Evolutionary conservation across 2,888 invertebrate genomes (phyloP), one percentile per base, ranked within the genome.

Genomic region (Cremastinae sp.): DNA sequence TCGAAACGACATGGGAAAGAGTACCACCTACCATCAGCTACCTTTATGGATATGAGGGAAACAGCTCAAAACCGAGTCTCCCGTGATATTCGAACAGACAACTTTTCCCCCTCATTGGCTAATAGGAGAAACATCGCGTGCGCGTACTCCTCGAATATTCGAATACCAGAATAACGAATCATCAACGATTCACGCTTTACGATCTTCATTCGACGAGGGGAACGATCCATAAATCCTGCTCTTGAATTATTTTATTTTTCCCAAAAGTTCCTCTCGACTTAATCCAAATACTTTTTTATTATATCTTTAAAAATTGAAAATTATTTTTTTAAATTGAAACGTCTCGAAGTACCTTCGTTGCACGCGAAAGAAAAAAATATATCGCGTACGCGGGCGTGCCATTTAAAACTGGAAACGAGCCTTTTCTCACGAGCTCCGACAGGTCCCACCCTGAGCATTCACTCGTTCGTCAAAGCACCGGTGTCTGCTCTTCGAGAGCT

Each of bases 381-480:
- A 43, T 45, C 35, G 37, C 22, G n/a, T 55, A n/a, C 18, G 22
- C 61, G 56, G 75, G 75, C 66, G 71, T 49, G 75, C 55, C 75
- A 62, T 16, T 75, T 51, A 58, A 49, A 49, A 68, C 61, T 58
- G 35, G 59, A 35, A 39, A 16, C 62, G 35, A 5, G 65, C 4
- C 37, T 70, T 22, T 53, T 41, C 74, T 20, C 72, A 64, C 65
- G 20, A 37, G 41, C 45, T 55, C 47, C 20, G 59, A 37, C 37
- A 22, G 71, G 77, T 79, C 79, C 76, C 79, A 77, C 79, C 79
- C 79, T 41, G 56, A 56, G 74, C 35, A n/a, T 74, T 74, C 68
- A 47, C 53, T 74, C 75, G 58, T 69, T 69, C 65, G 69, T 70
- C 65, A 61, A 72, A 74, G 72, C 76, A 76, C 65, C 70, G 64